Base-by-base conservation (phyloP, 2,797 vertebrate species). In the Dipus sagitta region DNA sequence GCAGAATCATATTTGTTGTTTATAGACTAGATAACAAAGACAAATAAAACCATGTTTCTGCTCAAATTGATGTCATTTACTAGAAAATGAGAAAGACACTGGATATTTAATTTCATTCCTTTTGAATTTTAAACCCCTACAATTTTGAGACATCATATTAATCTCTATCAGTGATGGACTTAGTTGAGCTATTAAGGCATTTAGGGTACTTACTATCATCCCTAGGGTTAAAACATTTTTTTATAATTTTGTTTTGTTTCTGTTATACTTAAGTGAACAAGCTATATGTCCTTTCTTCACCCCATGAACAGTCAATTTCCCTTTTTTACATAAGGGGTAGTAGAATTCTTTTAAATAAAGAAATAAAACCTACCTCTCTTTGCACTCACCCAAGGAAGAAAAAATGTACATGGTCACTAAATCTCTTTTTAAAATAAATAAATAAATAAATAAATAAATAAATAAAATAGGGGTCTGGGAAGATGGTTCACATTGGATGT, bases 11-110 rank as follows among this genome's bases (percentile, higher is more conserved):
- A 42, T 76, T 77, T 93, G 64, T 67, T 62, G 34, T 92, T 89
- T 42, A 83, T 71, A 90, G 78, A 52, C 83, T 88, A 65, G 86
- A 72, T 32, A 91, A 90, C 87, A 91, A 74, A 88, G 91, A 92
- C 86, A 94, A 94, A 72, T 64, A 96, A 96, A 95, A 77, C 12
- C 34, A 1, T 54, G 81, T 94, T 92, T 89, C n/a, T 96, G 32
- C 85, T 62, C 64, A 88, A 83, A 93, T 93, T 92, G 88, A 93
- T n/a, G 15, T 86, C 83, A 95, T 93, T 86, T 96, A 34, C 34
- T 54, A 21, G 77, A 65, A 30, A 82, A 90, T 84, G 84, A 72
- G 32, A 96, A 54, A 77, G 47, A 70, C 24, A 24, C 24, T 65
- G 26, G 38, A 65, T 87, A 81, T 92, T 93, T 96, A 79, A 88